Evolutionary conservation across 1,140 invertebrate genomes (phyloP).

Genomic region (Diplogasteroides magnus): DNA sequence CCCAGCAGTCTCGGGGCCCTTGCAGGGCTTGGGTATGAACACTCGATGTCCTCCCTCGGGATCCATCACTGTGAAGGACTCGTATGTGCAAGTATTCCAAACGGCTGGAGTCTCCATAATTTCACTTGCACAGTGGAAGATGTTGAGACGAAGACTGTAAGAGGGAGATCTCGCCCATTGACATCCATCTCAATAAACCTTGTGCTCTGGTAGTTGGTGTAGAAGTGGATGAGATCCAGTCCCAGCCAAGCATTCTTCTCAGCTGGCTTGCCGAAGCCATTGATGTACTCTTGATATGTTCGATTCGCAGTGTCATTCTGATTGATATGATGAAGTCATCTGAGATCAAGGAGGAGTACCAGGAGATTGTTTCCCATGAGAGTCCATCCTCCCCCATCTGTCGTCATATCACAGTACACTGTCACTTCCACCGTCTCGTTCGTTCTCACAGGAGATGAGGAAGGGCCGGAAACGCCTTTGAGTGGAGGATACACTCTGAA

Average conservation of each 20-base stretch:
- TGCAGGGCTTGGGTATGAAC: too few species aligned
- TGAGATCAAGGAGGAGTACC: not conserved
- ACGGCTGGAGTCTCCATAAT: conserved; percentile 9
- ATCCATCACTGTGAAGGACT: conserved; percentile 23
- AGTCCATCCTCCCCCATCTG: conserved; percentile 54
- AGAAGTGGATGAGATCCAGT: conserved; percentile 20
- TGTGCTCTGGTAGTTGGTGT: conserved; percentile 19
- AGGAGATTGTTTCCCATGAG: conserved; percentile 36
- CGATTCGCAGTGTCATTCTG: not conserved
- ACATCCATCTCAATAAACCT: too few species aligned
- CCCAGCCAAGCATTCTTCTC: conserved; percentile 22
- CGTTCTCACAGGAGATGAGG: not conserved
- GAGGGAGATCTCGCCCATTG: too few species aligned
- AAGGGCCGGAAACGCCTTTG: too few species aligned
- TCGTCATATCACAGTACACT: conserved; percentile 50
- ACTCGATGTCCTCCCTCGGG: conserved; percentile 6
- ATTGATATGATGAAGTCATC: not conserved
- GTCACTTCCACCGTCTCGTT: not conserved
- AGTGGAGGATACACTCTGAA: not conserved
- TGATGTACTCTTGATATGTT: conserved; percentile 9
- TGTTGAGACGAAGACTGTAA: conserved; percentile 24
- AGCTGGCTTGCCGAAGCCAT: conserved; percentile 22
- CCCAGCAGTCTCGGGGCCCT: conserved; percentile 18
- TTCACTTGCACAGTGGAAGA: conserved; percentile 20
- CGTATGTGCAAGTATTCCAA: conserved; percentile 30